phyloP scores from a whole-genome alignment of 2,113 vertebrate species.

The Gasterosteus aculeatus region DNA sequence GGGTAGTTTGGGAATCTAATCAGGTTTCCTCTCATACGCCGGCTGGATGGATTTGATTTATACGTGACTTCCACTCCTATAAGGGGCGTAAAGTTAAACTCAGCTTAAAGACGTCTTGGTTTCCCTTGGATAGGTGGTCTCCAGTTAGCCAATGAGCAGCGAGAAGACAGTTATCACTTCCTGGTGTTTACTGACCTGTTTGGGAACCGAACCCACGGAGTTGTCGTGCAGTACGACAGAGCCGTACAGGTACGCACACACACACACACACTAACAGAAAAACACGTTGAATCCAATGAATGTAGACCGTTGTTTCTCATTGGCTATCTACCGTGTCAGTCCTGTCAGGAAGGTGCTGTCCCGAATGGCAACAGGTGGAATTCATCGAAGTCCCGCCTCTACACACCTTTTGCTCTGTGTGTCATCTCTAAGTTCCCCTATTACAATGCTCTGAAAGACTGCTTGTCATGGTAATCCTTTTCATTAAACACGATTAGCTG shows the following conservation, averaged over 20 bases:
- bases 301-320: background rate
- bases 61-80: background rate
- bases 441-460: conserved; percentile 92
- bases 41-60: background rate
- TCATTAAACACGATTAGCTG: background rate
- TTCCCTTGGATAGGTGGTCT: conserved; percentile 84
- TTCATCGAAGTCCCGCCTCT: conserved; percentile 74
- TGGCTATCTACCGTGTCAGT: conserved; percentile 39
- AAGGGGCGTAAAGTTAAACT: background rate
- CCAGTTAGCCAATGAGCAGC: conserved; percentile 81
- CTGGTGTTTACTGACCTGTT: conserved; percentile 96
- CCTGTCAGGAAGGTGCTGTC: conserved; percentile 77
- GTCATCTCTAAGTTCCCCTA: conserved; percentile 94
- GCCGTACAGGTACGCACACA: conserved; percentile 82
- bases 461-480: conserved; percentile 89
- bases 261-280: background rate
- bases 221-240: conserved; percentile 88
- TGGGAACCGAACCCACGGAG: conserved; percentile 92
- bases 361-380: conserved; percentile 82
- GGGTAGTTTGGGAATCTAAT: background rate
- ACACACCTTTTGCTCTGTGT: conserved; percentile 86
- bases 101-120: background rate
- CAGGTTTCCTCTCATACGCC: too few relatives aligned
- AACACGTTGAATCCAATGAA: background rate
- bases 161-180: conserved; percentile 90